phyloP scores from a whole-genome alignment of 2,888 invertebrate genomes.

The Xestia ashworthii region DNA sequence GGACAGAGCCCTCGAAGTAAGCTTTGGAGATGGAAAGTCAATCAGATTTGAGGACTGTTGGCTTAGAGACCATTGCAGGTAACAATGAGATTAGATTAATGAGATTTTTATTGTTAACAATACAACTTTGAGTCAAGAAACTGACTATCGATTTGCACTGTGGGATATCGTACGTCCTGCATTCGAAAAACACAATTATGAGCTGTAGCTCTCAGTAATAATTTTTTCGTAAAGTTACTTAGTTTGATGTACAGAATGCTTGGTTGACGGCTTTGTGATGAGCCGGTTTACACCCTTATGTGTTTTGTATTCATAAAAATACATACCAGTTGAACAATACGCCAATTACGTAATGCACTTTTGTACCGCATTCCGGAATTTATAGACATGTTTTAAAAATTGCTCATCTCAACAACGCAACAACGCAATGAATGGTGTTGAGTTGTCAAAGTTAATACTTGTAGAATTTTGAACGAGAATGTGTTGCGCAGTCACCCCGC shows the following conservation, averaged over 20 bases:
- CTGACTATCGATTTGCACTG: not conserved
- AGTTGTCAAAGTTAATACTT: not conserved
- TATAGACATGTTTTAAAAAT: not conserved
- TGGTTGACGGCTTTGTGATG: too few relatives aligned
- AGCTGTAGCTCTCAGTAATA: too few relatives aligned
- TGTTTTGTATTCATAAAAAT: too few relatives aligned
- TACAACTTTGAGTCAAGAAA: not conserved
- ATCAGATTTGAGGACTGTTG: slow-evolving; percentile 87
- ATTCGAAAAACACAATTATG: not conserved
- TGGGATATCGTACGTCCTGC: not conserved
- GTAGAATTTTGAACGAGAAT: not conserved
- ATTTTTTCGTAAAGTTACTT: too few relatives aligned
- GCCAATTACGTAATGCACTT: not conserved
- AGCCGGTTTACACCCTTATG: too few relatives aligned
- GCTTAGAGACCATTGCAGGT: slow-evolving; percentile 92
- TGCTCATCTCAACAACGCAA: too few relatives aligned
- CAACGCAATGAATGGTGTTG: not conserved
- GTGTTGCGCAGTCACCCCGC: not conserved
- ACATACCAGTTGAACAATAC: too few relatives aligned
- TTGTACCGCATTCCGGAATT: not conserved
- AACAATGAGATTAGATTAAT: slow-evolving; percentile 35
- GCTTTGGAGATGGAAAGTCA: slow-evolving; percentile 72
- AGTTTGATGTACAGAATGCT: too few relatives aligned
- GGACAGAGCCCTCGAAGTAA: slow-evolving; percentile 71
- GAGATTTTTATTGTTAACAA: not conserved